Evolutionary conservation across 2,797 vertebrate genomes (phyloP), one percentile per base, ranked within the genome.

Genomic region (Tapera naevia): DNA sequence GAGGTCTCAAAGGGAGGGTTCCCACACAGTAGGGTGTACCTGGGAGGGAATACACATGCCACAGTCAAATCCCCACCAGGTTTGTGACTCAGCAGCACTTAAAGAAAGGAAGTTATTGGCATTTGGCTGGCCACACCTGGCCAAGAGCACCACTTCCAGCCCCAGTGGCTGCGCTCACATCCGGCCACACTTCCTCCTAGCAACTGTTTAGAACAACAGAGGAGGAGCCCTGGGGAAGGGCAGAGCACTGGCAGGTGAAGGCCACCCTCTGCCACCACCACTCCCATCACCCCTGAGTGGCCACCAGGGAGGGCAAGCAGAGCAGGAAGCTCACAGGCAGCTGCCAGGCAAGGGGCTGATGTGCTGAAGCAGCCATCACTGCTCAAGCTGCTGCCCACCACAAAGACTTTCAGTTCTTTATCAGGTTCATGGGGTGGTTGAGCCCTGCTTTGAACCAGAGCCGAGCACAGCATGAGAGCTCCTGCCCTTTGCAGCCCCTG

Each of bases 1-100:
- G 99, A 98, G 1, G 99, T 99, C 98, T 99, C 99, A 41, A 99
- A 99, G 6, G 99, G 99, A 92, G 99, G 99, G 73, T 95, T 99
- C 69, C 99, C 99, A 85, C 99, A 99, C 43, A 99, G 98, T 91
- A 99, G 97, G 0, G 99, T 99, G 97, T 99, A 99, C 99, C 99
- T 99, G 95, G 65, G 69, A 90, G 61, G 70, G n/a, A n/a, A 67
- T 48, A 90, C 33, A 15, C 18, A 4, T 94, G 93, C 73, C 90
- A 76, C 82, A 6, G 15, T 89, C 83, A 81, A 50, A 83, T 84
- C 27, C n/a, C 91, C 11, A 19, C 46, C 64, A 69, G 83, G 80
- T 33, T 58, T 22, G 56, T 95, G 93, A 95, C 94, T 95, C 92
- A 96, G 82, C 82, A 91, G 73, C 58, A 92, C 53, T 94, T 61